Base-by-base conservation (phyloP, 2,888 invertebrate genomes). In the Athalia cordata region DNA sequence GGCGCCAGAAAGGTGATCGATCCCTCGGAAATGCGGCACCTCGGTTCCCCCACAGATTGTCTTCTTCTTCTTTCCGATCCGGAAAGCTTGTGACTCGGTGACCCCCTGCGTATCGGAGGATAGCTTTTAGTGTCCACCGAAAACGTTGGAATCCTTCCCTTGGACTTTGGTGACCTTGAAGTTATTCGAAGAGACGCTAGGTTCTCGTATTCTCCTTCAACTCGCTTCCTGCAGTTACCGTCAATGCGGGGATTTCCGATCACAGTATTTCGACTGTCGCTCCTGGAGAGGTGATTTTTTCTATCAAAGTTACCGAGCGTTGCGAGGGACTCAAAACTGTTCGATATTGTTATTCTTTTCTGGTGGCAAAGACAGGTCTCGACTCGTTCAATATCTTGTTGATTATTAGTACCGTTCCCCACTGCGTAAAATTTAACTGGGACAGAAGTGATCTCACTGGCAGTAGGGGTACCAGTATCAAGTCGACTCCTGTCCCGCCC, bases 401-500 rank as follows among this genome's bases (percentile, higher is more conserved):
- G 79, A 47, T 55, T 72, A 6, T 13, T 64, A 15, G 15, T 52
- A 47, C 6, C 15, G 11, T 76, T 84, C 87, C 88, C 88, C 86
- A 87, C 87, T 81, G 83, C 81, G 67, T 59, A 81, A 81, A 45
- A 81, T 76, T 78, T 84, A 77, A 78, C 83, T 72, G 82, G 86
- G 89, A 91, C 89, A 90, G 90, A 86, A 89, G 89, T 66, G 84
- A 86, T 85, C 84, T 83, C 86, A 87, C 86, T 87, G 88, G 87
- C 86, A 85, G 90, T 89, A 88, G 89, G 89, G 89, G 87, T 83
- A 85, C 86, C 89, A 86, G 88, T 86, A 84, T 85, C 86, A 85
- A 84, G 82, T 82, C 83, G 82, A 92, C 93, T 94, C 93, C 94
- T 93, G 93, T 92, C 93, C 91, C 89, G 91, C 86, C 90, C 91